Evolutionary conservation across 37 sponge, comb jelly and placozoan genomes (phyloP).

Genomic region (Crambe crambe): DNA sequence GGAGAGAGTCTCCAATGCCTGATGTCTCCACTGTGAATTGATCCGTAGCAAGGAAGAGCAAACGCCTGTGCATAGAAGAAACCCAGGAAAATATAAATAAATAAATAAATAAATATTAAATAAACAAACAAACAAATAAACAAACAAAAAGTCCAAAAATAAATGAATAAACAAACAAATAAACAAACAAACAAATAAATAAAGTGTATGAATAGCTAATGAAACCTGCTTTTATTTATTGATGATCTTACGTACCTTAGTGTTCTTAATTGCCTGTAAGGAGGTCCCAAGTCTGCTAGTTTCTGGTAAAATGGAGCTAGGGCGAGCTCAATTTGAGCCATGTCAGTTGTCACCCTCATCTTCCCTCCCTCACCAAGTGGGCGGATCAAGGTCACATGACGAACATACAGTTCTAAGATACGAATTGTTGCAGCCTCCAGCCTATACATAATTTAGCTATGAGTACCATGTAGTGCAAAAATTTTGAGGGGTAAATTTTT

Average conservation of each 20-base stretch:
- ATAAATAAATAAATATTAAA: too few species aligned
- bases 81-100: too few species aligned
- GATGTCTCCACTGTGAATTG: conserved; percentile 30
- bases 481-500: not conserved
- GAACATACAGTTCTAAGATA: conserved; percentile 75
- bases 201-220: too few species aligned
- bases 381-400: conserved; percentile 84
- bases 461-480: not conserved
- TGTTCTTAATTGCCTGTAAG: conserved; percentile 63
- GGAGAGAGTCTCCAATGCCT: conserved; percentile 59
- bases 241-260: conserved; percentile 73
- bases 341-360: conserved; percentile 92
- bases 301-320: conserved; percentile 72
- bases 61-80: conserved; percentile 21
- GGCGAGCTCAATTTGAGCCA: conserved; percentile 89
- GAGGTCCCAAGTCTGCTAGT: conserved; percentile 58
- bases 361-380: conserved; percentile 94
- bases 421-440: conserved; percentile 27
- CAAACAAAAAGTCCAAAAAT: too few species aligned
- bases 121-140: too few species aligned
- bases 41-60: conserved; percentile 60
- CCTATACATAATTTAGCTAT: not conserved
- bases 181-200: too few species aligned
- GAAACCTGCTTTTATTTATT: too few species aligned
- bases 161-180: too few species aligned